Evolutionary conservation across 2,888 invertebrate genomes (phyloP).

Genomic region (Macrophya alboannulata): DNA sequence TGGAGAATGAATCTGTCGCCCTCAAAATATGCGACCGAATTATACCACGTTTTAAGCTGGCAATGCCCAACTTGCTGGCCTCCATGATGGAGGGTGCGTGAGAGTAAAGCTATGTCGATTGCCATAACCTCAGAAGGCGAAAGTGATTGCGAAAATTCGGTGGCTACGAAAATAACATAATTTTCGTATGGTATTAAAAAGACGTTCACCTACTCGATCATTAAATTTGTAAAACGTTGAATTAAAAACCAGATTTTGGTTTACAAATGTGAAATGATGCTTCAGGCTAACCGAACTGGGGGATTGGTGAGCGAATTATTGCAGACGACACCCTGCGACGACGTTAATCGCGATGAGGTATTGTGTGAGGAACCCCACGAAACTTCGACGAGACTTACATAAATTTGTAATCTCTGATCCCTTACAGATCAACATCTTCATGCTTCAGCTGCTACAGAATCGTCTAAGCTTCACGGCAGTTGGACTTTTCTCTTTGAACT

Average conservation of each 20-base stretch:
- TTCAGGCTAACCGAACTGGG: constrained; percentile 24
- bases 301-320: not conserved
- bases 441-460: constrained; percentile 70
- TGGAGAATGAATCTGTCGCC: no score
- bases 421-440: constrained; percentile 70
- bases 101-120: no score
- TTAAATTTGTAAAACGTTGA: not conserved
- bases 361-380: not conserved
- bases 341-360: constrained; percentile 11
- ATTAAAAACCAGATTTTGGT: not conserved
- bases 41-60: no score
- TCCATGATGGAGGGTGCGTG: no score
- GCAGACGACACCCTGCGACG: not conserved
- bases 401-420: not conserved
- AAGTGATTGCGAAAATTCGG: no score
- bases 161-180: no score
- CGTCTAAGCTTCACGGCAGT: constrained; percentile 69
- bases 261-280: not conserved
- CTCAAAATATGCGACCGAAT: no score
- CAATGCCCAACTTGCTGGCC: no score
- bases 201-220: not conserved
- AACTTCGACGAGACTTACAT: not conserved
- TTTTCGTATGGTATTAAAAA: no score
- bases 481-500: constrained; percentile 69
- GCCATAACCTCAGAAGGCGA: no score